Conservation (phyloP, 2,113 vertebrate genomes). For the Campylomormyrus tamandua region DNA sequence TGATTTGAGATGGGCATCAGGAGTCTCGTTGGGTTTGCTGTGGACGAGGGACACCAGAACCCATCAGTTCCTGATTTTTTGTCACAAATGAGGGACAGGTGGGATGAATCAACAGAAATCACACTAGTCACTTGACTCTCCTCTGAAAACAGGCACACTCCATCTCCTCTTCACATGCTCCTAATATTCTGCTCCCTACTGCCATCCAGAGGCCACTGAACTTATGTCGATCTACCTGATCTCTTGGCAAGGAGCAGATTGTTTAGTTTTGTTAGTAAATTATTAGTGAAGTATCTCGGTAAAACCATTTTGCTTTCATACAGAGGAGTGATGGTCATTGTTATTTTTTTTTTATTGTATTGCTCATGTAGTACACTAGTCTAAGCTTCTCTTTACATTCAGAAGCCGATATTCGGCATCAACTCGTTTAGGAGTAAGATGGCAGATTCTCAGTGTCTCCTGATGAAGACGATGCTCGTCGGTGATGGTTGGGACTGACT, state of each 20-base stretch:
- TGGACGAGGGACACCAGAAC: neutral
- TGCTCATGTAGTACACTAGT: neutral
- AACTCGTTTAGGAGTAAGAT: neutral
- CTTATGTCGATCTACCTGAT: neutral
- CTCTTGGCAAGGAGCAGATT: neutral
- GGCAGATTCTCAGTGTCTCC: neutral
- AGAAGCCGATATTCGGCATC: neutral
- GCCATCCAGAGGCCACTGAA: neutral
- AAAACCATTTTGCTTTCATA: neutral
- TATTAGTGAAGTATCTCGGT: neutral
- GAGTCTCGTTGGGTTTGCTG: neutral
- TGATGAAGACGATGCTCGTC: neutral
- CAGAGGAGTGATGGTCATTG: neutral
- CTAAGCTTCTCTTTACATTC: neutral
- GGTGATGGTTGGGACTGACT: neutral
- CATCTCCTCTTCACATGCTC: neutral
- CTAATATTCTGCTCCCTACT: neutral
- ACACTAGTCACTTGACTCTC: neutral
- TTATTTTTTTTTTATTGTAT: neutral
- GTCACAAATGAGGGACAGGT: slow-evolving; percentile 2
- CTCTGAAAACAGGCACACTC: neutral
- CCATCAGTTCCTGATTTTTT: neutral
- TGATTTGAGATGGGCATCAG: neutral
- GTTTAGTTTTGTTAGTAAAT: neutral
- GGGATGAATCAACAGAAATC: neutral